Base-by-base conservation (phyloP, 2,797 vertebrate species). In the Sebastes vulpes region DNA sequence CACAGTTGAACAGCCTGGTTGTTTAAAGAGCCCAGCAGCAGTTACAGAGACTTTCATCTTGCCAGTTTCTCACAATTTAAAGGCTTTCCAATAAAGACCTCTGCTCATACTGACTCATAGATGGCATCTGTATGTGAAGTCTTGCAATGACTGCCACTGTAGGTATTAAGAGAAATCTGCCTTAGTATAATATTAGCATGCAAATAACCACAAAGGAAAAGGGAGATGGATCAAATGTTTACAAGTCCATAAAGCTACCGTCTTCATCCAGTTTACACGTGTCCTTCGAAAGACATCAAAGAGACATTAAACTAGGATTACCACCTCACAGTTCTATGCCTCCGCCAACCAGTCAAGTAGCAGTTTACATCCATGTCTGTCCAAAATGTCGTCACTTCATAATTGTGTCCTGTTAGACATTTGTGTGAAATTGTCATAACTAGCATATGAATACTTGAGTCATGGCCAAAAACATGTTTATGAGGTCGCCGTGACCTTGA, bases 1-100 rank as follows among this genome's bases (percentile, higher is more conserved):
- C 0, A 9, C 63, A 78, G 63, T 4, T 57, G 18, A 67, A 57
- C 16, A 31, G 18, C 9, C 9, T 29, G 38, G 11, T 60, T 50
- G 25, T 73, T 75, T 14, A n/a, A 63, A 59, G 35, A 83, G 32
- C 38, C 3, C 42, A 65, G 16, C 18, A 32, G 63, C 25, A 56
- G 5, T n/a, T 35, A 64, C 25, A 64, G 20, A 73, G n/a, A 16
- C 25, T 65, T 65, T 67, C 10, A 53, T 56, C n/a, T 9, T 54
- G 38, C 25, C 50, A 31, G 20, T 52, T 67, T 54, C 64, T 69
- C 53, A 66, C 23, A 50, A 5, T 63, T 63, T 54, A 4, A 67
- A 67, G 23, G 35, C 20, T 81, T 84, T 81, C 48, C 64, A 89
- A 88, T 86, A 89, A 89, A 92, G 54, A 38, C 57, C 2, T 81